phyloP scores from a whole-genome alignment of 2,113 vertebrate species.

The Eretmochelys imbricata region DNA sequence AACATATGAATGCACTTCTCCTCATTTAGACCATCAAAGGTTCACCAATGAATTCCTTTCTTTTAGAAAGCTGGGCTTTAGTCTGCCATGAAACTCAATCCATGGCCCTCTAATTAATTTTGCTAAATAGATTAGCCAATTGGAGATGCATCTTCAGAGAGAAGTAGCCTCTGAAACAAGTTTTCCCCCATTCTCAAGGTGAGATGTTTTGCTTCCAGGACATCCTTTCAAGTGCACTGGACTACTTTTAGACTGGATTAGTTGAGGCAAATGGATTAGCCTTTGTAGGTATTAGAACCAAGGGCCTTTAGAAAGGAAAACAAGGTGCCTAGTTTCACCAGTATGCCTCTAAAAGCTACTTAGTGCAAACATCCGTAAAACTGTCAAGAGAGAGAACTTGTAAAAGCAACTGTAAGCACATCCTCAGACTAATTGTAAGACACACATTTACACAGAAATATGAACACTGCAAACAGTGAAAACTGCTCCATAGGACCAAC shows the following conservation, averaged over 20 bases:
- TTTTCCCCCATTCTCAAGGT: slow-evolving; percentile 75
- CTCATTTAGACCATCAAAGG: slow-evolving; percentile 75
- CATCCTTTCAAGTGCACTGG: slow-evolving; percentile 69
- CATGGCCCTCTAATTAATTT: slow-evolving; percentile 75
- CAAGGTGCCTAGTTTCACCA: slow-evolving; percentile 77
- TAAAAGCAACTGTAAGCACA: slow-evolving; percentile 74
- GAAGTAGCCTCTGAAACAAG: slow-evolving; percentile 67
- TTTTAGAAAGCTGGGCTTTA: slow-evolving; percentile 70
- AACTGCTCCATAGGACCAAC: background rate
- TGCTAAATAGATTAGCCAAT: slow-evolving; percentile 73
- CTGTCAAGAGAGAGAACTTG: slow-evolving; percentile 76
- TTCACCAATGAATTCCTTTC: slow-evolving; percentile 63
- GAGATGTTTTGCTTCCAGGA: slow-evolving; percentile 66
- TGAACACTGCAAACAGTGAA: slow-evolving; percentile 60
- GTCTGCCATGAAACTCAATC: slow-evolving; percentile 76
- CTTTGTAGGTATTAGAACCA: slow-evolving; percentile 74
- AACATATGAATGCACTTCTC: slow-evolving; percentile 55
- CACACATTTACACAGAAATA: slow-evolving; percentile 64
- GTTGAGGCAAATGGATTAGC: slow-evolving; percentile 64
- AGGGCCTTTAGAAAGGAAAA: slow-evolving; percentile 77
- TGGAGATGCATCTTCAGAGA: slow-evolving; percentile 66
- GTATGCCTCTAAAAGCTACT: slow-evolving; percentile 78
- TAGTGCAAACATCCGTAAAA: slow-evolving; percentile 83
- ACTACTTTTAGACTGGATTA: slow-evolving; percentile 78
- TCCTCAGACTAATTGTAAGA: slow-evolving; percentile 69